Conservation (phyloP, 2,888 invertebrate genomes). For the Apodemia mormo region DNA sequence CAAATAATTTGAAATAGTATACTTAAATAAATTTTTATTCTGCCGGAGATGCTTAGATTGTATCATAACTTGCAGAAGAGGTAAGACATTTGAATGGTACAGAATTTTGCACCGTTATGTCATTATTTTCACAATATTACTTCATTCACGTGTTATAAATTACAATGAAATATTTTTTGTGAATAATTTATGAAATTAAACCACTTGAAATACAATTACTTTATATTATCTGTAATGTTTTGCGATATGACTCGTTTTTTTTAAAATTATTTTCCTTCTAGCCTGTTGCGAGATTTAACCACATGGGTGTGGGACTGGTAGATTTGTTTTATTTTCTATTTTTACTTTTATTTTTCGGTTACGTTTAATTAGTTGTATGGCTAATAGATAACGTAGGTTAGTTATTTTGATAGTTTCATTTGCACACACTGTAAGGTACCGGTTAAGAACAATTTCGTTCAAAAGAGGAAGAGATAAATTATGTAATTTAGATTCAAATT, state of each 20-base stretch:
- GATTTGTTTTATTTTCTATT: constrained; percentile 4
- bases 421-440: neutral
- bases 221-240: neutral
- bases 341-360: constrained; percentile 15
- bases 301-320: constrained; percentile 17
- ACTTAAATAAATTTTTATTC: no score
- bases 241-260: constrained; percentile 32
- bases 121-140: no score
- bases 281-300: constrained; percentile 77
- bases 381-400: constrained; percentile 2
- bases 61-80: no score
- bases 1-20: no score
- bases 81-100: no score
- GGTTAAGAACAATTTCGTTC: neutral
- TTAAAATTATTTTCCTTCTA: constrained; percentile 35
- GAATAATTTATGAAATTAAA: no score
- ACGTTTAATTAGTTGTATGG: constrained; percentile 9
- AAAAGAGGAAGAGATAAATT: neutral
- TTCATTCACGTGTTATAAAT: no score
- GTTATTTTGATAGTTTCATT: neutral
- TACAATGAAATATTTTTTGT: no score
- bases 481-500: neutral
- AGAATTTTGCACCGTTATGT: no score
- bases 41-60: no score
- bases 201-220: no score